Evolutionary conservation across 2,888 invertebrate genomes (phyloP).

Genomic region (Clepsis dumicolana): DNA sequence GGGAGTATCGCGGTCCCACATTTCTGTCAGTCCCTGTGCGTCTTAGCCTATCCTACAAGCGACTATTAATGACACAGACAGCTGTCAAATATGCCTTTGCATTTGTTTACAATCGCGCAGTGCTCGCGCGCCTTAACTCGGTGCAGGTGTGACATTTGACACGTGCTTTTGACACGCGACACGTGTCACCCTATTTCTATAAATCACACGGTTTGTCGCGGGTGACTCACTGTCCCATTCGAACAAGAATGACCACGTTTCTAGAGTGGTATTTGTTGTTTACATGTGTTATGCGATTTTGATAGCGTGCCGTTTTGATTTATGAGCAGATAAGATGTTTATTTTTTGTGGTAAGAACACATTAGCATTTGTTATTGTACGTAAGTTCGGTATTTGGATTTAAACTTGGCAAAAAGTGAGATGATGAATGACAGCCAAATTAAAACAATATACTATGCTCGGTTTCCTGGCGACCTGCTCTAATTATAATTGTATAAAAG

Average conservation of each 20-base stretch:
- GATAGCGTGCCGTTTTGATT: not conserved
- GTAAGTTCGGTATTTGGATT: not conserved
- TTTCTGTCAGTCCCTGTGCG: no score
- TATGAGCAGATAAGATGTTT: not conserved
- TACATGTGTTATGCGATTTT: not conserved
- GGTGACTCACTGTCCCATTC: slow-evolving; percentile 10
- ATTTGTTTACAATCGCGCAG: not conserved
- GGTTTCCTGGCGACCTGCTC: no score
- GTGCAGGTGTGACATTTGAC: slow-evolving; percentile 37
- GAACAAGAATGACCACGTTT: not conserved
- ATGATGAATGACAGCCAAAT: no score
- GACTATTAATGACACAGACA: no score
- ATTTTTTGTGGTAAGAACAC: not conserved
- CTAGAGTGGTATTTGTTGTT: not conserved
- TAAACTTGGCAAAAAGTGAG: no score
- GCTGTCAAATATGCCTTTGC: no score
- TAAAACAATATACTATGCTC: no score
- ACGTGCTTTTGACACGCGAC: slow-evolving; percentile 5
- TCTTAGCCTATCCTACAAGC: no score
- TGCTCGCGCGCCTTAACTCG: not conserved
- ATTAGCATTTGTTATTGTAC: not conserved
- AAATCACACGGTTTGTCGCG: slow-evolving; percentile 23
- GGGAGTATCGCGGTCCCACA: no score
- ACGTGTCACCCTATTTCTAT: slow-evolving; percentile 19
- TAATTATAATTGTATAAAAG: no score